phyloP scores from a whole-genome alignment of 2,888 invertebrate genomes.

The Ephialtes manifestator region DNA sequence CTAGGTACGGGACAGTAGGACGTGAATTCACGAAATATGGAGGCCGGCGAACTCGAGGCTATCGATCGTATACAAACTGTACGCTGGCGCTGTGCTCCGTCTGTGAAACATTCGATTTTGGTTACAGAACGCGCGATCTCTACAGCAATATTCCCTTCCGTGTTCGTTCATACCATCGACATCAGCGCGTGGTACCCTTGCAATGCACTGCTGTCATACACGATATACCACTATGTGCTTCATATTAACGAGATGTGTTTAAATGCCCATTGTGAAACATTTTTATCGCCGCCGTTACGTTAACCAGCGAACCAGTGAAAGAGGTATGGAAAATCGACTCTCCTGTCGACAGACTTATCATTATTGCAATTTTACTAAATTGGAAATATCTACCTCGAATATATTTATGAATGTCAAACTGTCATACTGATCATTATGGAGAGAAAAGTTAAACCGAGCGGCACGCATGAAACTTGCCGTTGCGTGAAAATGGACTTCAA shows the following conservation, averaged over 20 bases:
- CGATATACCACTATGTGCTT: slow-evolving; percentile 4
- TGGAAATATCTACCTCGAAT: slow-evolving; percentile 20
- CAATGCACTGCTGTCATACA: neutral
- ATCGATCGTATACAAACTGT: slow-evolving; percentile 40
- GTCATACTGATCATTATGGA: slow-evolving; percentile 7
- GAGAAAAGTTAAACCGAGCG: neutral
- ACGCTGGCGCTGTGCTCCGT: slow-evolving; percentile 46
- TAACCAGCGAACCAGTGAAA: neutral
- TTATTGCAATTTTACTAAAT: slow-evolving; percentile 43
- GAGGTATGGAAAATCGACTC: slow-evolving; percentile 29
- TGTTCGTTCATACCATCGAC: slow-evolving; percentile 53
- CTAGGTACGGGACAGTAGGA: slow-evolving; percentile 44
- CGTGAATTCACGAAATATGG: slow-evolving; percentile 66
- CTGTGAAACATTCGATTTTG: slow-evolving; percentile 68
- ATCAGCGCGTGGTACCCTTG: slow-evolving; percentile 16
- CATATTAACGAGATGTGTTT: slow-evolving; percentile 56
- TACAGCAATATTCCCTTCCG: slow-evolving; percentile 59
- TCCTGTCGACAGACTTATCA: slow-evolving; percentile 43
- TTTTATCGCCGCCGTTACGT: slow-evolving; percentile 47
- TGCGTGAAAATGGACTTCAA: neutral
- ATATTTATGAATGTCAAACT: slow-evolving; percentile 26
- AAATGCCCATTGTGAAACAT: slow-evolving; percentile 46
- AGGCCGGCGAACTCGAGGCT: slow-evolving; percentile 56
- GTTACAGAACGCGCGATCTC: slow-evolving; percentile 63
- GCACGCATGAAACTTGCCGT: neutral